Evolutionary conservation across 2,888 invertebrate genomes (phyloP).

Genomic region (Ornithoptera alexandrae): DNA sequence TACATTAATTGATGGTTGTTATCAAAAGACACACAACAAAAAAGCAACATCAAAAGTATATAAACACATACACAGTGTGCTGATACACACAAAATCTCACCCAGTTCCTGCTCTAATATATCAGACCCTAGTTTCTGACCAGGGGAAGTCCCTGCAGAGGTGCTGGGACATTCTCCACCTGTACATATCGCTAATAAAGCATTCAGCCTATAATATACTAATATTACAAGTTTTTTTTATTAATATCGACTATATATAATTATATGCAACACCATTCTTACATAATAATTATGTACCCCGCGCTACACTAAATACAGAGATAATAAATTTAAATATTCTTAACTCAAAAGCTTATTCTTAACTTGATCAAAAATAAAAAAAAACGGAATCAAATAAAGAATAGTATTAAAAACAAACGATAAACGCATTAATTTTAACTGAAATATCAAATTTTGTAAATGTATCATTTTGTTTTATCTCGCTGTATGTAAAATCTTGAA

Average conservation of each 20-base stretch:
- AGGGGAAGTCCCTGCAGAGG: slow-evolving; percentile 51
- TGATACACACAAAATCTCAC: slow-evolving; percentile 50
- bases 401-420: too few species aligned
- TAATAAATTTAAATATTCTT: too few species aligned
- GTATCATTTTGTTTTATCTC: not conserved
- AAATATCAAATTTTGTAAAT: not conserved
- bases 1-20: slow-evolving; percentile 25
- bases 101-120: slow-evolving; percentile 67
- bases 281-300: not conserved
- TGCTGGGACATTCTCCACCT: slow-evolving; percentile 68
- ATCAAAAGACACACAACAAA: slow-evolving; percentile 28
- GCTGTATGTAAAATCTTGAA: not conserved
- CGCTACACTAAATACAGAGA: too few species aligned
- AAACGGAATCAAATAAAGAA: too few species aligned
- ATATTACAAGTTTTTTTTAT: slow-evolving; percentile 1
- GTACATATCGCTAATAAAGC: slow-evolving; percentile 42
- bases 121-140: slow-evolving; percentile 52
- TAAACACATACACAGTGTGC: slow-evolving; percentile 22
- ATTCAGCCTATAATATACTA: slow-evolving; percentile 8
- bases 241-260: not conserved
- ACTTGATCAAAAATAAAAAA: too few species aligned
- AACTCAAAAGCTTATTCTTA: too few species aligned
- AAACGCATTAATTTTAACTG: not conserved
- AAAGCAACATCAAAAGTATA: slow-evolving; percentile 20
- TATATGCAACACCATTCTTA: not conserved